Base-by-base conservation (phyloP, 1,140 invertebrate genomes). In the Bradysia coprophila region DNA sequence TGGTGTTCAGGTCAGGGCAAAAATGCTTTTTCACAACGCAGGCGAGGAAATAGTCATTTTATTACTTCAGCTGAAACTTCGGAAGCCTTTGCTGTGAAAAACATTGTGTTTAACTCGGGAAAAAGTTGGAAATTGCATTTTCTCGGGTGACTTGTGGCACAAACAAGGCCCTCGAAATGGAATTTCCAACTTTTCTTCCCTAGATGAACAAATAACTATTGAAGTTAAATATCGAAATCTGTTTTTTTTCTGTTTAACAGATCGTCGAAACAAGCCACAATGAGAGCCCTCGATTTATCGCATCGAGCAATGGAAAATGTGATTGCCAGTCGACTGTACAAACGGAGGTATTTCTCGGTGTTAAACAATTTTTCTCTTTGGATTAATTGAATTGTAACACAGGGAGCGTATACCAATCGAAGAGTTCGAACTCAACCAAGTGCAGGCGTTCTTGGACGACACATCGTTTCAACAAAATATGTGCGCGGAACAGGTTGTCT, bases 271-370 rank as follows among this genome's bases (percentile, higher is more conserved):
- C 48, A 53, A n/a, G 55, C 59, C 15, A 49, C 56, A 36, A 38
- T 48, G 6, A 52, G 63, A 24, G 57, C 62, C 16, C 56, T 64
- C 45, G 52, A 57, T 20, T 42, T 65, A 1, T 58, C 63, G 0
- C 59, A 58, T 41, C 56, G 51, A 45, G 66, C 66, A 9, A 46
- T 68, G 42, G 60, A 68, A 48, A 58, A 67, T 46, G 60, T 65
- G 3, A 54, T 67, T 4, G 64, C 66, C 2, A 66, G 58, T 2
- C 58, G 55, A 45, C 47, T 59, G 19, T 65, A 66, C 38, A 61
- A 64, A 33, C 53, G 66, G 38, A 62, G 61, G 56, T 62, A 45
- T 43, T 16, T 11, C n/a, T 9, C 28, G 28, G 8, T 9, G 8
- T 31, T 31, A 8, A 31, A 31, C n/a, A n/a, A 8, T 31, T 31